Evolutionary conservation across 1,140 invertebrate species (phyloP), one percentile per base, ranked within the genome.

Genomic region (Drosophila pseudoobscura): DNA sequence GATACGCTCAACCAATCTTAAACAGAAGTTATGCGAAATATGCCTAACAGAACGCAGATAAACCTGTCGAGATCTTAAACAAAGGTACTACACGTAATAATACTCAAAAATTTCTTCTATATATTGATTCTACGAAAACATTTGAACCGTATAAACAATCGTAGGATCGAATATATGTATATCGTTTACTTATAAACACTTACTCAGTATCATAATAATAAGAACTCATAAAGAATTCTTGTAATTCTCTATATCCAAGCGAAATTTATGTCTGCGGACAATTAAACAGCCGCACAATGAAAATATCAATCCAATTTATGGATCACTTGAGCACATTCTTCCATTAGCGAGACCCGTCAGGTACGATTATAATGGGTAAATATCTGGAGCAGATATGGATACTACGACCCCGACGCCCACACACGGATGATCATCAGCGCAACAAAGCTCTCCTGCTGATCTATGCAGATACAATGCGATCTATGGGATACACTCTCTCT

Each of bases 201-300:
- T 88, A 87, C 82, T 88, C 82, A 60, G 82, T 65, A 87, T 87
- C 82, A 83, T 87, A 87, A 78, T 83, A 39, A 3, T 39, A 87
- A 72, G 83, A 87, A 88, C 82, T 87, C 82, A 87, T 87, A 88
- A 87, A 88, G 78, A 72, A 64, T 54, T 75, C 43, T 53, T 52
- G 70, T 60, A 53, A 64, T 57, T 83, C n/a, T n/a, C 45, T 35
- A 46, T 22, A 50, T 55, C 20, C 52, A 15, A 56, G 49, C 43
- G 3, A 39, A 54, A 50, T 61, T 55, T 72, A 47, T 65, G 60
- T 20, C 11, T 39, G 29, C 39, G 50, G 44, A 60, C 44, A 74
- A 74, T 75, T 60, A 76, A 49, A 51, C 62, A 51, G 45, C 47
- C 47, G 56, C 62, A 53, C 55, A 11, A 54, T 58, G 56, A 50